Base-by-base conservation (phyloP, 1,140 invertebrate species). In the Gonioctena quinquepunctata region DNA sequence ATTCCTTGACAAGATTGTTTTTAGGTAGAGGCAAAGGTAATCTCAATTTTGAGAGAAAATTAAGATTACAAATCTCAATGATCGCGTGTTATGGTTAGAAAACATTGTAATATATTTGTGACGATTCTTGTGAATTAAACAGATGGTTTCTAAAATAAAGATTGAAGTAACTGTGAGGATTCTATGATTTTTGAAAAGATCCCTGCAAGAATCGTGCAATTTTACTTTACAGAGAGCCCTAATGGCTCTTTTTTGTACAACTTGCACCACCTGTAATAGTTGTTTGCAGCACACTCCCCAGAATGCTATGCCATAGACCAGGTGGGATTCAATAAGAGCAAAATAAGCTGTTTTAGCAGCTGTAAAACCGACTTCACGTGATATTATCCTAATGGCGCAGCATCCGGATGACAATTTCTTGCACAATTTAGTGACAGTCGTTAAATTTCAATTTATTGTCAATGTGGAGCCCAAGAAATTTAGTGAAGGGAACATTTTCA, bases 51-150 rank as follows among this genome's bases (percentile, higher is more conserved):
- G 54, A 16, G 54, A n/a, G n/a, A n/a, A n/a, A n/a, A n/a, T n/a
- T n/a, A n/a, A n/a, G n/a, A n/a, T n/a, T n/a, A n/a, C n/a, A n/a
- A n/a, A n/a, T n/a, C n/a, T n/a, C n/a, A n/a, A 57, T 22, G 54
- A 57, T 21, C 54, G 19, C 8, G 23, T 57, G 54, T 22, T 57
- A 25, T 6, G 54, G 11, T 57, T 7, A 19, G 18, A 25, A 3
- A 19, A 4, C 23, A 57, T 5, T 57, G 54, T 13, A 57, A 21
- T 57, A 57, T 57, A 57, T 57, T 57, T 57, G 23, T 57, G 3
- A 57, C 23, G 54, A 57, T 57, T 57, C 19, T 57, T 57, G 54
- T 57, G 19, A 7, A 57, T 57, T 57, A 57, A 57, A 19, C 54
- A 57, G 19, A 19, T 57, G 54, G 54, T 57, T 57, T 57, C 23